Evolutionary conservation across 2,888 invertebrate species (phyloP), one percentile per base, ranked within the genome.

Genomic region (Drosophila helvetica): DNA sequence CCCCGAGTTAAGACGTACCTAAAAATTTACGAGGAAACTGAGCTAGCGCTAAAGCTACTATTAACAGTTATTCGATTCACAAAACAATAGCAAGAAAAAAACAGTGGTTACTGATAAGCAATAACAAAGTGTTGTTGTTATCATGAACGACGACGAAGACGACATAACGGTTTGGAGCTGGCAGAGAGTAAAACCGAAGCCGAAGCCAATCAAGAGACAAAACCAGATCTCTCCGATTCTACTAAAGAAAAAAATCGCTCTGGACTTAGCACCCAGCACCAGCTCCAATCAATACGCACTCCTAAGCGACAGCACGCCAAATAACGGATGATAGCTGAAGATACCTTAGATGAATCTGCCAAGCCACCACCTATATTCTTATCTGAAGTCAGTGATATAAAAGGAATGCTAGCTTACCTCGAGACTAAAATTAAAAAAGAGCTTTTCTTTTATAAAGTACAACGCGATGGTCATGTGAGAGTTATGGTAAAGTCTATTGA

Each of bases 381-480:
- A 48, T 62, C 62, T 18, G 43, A 62, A 9, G 56, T 46, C 8
- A 33, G 33, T 30, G 15, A 57, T 19, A 51, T 57, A 46, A 56
- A 15, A 5, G n/a, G 25, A 15, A 61, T 61, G 54, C 38, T 54
- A 48, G 15, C 12, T 15, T 47, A 61, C 5, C 54, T 61, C n/a
- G 9, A 62, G 17, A 19, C 56, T 7, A 56, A 51, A 56, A 45
- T 57, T 22, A 63, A 57, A 42, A 62, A 60, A 27, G 19, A 46
- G 12, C 17, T 7, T 27, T 48, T 48, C 15, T 3, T n/a, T 15
- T 61, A 55, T 27, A 55, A 45, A 45, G 12, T 12, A 10, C 42
- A 60, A 60, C 47, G 52, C 43, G 59, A 59, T 59, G 59, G 59
- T 43, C 59, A 50, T 27, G 51, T 59, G 38, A 59, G 50, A 59